These are phyloP conservation scores for Pachliopta kotzebuea DNA, from an alignment of 2,888 invertebrate species.

Conservation along the genomic window DNA sequence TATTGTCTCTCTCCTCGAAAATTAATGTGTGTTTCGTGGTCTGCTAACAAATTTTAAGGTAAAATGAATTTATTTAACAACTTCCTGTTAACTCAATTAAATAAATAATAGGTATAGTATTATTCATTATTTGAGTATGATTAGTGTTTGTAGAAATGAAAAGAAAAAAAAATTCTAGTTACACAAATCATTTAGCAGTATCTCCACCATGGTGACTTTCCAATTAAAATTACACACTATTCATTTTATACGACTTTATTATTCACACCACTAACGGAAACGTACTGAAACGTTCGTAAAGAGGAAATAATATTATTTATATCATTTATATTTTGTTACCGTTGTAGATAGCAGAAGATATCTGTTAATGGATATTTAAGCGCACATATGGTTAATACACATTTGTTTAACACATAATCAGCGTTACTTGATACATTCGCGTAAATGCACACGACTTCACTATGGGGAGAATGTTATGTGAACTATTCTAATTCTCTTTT, in stretches of 20 bases:
- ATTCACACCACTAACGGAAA: not conserved
- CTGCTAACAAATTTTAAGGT: constrained; percentile 35
- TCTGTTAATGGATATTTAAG: not conserved
- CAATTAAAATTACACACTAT: not conserved
- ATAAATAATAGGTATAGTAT: too few species aligned
- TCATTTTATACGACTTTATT: not conserved
- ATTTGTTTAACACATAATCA: not conserved
- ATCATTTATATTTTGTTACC: not conserved
- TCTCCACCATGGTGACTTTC: constrained; percentile 17
- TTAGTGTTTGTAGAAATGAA: too few species aligned
- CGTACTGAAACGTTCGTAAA: not conserved
- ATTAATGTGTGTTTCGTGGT: constrained; percentile 58
- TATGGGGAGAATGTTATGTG: not conserved
- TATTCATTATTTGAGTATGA: too few species aligned
- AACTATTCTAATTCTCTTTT: not conserved
- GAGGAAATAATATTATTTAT: not conserved
- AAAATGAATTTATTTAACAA: not conserved
- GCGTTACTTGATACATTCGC: not conserved
- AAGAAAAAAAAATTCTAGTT: not conserved
- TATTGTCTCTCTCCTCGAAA: constrained; percentile 37
- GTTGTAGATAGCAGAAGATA: constrained; percentile 11
- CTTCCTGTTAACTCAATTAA: not conserved
- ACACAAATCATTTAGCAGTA: constrained; percentile 9
- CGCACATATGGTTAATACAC: constrained; percentile 9
- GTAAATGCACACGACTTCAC: not conserved